Conservation (phyloP, 2,888 invertebrate species). For the Yponomeuta evonymella region DNA sequence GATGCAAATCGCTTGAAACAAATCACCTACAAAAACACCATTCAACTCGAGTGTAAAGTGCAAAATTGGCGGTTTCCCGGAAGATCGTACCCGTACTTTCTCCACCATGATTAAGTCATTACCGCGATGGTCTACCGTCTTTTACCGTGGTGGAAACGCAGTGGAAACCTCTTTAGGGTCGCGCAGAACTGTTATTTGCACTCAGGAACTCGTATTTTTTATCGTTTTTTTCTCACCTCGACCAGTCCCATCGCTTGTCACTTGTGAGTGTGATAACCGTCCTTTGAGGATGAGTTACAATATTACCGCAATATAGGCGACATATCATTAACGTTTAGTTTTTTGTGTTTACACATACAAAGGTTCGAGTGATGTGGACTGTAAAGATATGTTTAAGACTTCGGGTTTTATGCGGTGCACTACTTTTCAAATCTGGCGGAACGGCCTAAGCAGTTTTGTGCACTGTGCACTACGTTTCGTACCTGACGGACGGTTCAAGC, state of each 20-base stretch:
- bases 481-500: no score
- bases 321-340: no score
- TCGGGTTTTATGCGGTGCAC: no score
- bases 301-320: no score
- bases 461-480: no score
- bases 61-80: background rate
- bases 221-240: background rate
- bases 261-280: background rate
- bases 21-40: no score
- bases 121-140: slow-evolving; percentile 13
- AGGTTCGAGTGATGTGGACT: no score
- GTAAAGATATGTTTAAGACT: no score
- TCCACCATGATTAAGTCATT: slow-evolving; percentile 17
- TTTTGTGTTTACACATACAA: no score
- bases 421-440: no score
- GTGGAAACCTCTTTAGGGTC: background rate
- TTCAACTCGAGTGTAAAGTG: background rate
- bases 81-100: background rate
- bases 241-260: background rate
- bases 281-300: background rate
- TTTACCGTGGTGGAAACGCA: slow-evolving; percentile 30
- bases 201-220: background rate
- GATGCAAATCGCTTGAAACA: no score
- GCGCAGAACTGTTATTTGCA: background rate
- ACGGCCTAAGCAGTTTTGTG: no score